phyloP scores from a whole-genome alignment of 1,140 invertebrate genomes.

The Diuraphis noxia region DNA sequence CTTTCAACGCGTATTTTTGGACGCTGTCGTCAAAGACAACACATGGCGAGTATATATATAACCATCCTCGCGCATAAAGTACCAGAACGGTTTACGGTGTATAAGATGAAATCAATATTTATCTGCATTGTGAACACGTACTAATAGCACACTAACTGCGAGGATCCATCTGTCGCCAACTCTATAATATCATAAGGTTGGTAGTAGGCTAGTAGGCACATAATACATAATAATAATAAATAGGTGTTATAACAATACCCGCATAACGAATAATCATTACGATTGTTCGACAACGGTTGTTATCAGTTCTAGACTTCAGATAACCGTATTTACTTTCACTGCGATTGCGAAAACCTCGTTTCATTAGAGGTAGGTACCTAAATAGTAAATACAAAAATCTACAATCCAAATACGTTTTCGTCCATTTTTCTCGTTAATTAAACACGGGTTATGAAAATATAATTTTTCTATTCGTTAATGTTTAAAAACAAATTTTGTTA shows the following conservation, averaged over 20 bases:
- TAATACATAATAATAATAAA: no score
- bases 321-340: background rate
- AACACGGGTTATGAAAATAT: background rate
- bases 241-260: background rate
- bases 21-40: background rate
- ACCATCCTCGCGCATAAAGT: background rate
- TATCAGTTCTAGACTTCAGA: background rate
- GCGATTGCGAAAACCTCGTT: background rate
- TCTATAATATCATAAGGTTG: no score
- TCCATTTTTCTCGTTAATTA: background rate
- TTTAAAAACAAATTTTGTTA: background rate
- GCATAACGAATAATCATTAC: background rate
- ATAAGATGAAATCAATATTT: background rate
- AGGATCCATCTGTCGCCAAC: background rate
- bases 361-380: background rate
- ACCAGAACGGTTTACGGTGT: background rate
- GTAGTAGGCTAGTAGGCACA: no score
- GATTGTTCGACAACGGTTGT: background rate
- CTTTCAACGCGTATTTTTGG: background rate
- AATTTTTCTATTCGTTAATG: background rate
- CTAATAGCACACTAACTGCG: background rate
- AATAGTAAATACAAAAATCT: no score
- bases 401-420: background rate
- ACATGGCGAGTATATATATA: background rate
- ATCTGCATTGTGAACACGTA: background rate